Evolutionary conservation across 2,888 invertebrate species (phyloP).

Genomic region (Keiferia lycopersicella): DNA sequence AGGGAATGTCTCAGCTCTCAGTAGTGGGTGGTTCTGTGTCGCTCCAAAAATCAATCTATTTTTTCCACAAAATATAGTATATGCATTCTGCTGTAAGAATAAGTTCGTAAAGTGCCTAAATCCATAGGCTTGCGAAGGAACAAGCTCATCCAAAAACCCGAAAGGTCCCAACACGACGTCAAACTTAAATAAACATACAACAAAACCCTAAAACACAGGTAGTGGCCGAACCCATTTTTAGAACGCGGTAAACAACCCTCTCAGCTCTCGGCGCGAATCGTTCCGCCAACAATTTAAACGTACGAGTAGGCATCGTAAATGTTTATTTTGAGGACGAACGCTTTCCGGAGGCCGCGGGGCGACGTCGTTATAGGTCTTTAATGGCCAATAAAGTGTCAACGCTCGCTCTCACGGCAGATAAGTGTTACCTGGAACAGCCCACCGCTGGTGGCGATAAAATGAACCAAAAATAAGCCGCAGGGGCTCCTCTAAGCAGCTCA

Average conservation of each 20-base stretch:
- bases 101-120: too few species aligned
- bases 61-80: too few species aligned
- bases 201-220: too few species aligned
- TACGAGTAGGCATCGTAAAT: constrained; percentile 73
- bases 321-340: constrained; percentile 69
- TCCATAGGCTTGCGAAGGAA: too few species aligned
- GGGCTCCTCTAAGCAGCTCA: constrained; percentile 1
- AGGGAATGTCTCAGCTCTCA: constrained; percentile 58
- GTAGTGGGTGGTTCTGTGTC: constrained; percentile 32
- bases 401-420: constrained; percentile 60
- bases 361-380: constrained; percentile 74
- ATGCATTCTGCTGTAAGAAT: too few species aligned
- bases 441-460: constrained; percentile 24
- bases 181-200: too few species aligned
- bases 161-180: too few species aligned
- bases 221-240: too few species aligned
- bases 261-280: constrained; percentile 64
- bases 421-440: constrained; percentile 61
- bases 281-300: constrained; percentile 76
- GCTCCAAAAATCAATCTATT: too few species aligned
- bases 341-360: constrained; percentile 62
- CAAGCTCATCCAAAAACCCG: too few species aligned
- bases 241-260: constrained; percentile 28
- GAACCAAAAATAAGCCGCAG: constrained; percentile 25
- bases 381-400: constrained; percentile 77